A percentile compares a stretch with the other conserved stretches of the same genome.
Conservation (phyloP, 92 coral and sea anemone species). For the Phenganax stokvisi region DNA sequence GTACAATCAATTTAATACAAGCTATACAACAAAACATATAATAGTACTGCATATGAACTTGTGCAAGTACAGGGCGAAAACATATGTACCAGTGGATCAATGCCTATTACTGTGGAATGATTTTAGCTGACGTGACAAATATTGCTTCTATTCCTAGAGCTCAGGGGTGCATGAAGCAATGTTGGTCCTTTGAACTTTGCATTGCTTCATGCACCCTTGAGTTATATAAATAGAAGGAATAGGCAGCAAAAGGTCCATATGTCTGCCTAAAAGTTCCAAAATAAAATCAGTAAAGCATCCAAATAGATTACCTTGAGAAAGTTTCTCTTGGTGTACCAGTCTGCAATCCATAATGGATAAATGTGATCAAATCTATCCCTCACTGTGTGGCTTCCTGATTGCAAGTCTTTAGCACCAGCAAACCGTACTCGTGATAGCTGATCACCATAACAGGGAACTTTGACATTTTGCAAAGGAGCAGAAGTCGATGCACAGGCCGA, state of each 20-base stretch:
- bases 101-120: no score
- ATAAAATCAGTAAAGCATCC: no score
- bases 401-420: slow-evolving; percentile 56
- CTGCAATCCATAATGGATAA: slow-evolving; percentile 57
- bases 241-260: no score
- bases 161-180: no score
- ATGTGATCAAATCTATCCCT: slow-evolving; percentile 56
- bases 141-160: no score
- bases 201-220: no score
- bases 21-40: slow-evolving; percentile 35
- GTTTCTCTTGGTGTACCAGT: slow-evolving; percentile 62
- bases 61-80: no score
- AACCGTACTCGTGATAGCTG: slow-evolving; percentile 57
- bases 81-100: no score
- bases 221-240: no score
- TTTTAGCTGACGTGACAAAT: no score
- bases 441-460: slow-evolving; percentile 62
- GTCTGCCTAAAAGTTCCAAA: no score
- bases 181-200: no score
- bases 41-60: neutral
- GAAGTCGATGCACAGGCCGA: slow-evolving; percentile 49
- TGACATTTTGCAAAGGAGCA: slow-evolving; percentile 53
- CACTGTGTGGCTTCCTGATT: slow-evolving; percentile 56
- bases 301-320: slow-evolving; percentile 48
- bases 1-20: slow-evolving; percentile 27